Conservation (phyloP, 2,113 vertebrate species). For the Symphodus melops region DNA sequence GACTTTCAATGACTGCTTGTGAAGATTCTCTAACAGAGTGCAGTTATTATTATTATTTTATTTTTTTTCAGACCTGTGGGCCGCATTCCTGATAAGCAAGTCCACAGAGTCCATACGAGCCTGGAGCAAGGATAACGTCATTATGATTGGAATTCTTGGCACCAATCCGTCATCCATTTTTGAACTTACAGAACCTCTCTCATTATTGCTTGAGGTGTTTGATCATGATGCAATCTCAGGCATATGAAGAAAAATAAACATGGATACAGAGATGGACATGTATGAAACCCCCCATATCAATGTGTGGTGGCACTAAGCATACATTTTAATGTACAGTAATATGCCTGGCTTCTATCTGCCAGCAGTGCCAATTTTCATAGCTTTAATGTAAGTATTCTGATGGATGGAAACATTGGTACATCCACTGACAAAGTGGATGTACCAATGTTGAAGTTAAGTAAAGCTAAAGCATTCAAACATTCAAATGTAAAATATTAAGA, state of each 20-base stretch:
- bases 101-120: constrained; percentile 40
- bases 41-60: too few relatives aligned
- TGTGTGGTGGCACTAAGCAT: constrained; percentile 10
- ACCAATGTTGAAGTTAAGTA: too few relatives aligned
- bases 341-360: neutral
- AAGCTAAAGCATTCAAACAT: neutral
- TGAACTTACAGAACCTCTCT: constrained; percentile 55
- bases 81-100: constrained; percentile 44
- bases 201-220: constrained; percentile 47
- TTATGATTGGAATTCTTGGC: constrained; percentile 65
- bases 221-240: constrained; percentile 44
- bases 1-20: constrained; percentile 13
- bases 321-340: neutral
- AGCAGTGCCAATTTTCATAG: neutral
- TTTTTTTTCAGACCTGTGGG: constrained; percentile 21
- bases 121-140: constrained; percentile 57
- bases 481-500: neutral
- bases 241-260: constrained; percentile 39
- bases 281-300: constrained; percentile 29
- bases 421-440: too few relatives aligned
- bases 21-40: constrained; percentile 6
- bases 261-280: constrained; percentile 17
- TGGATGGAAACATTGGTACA: too few relatives aligned
- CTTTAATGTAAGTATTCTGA: neutral
- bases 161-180: constrained; percentile 63